Base-by-base conservation (phyloP, 2,113 vertebrate species). In the Zosterops borbonicus region DNA sequence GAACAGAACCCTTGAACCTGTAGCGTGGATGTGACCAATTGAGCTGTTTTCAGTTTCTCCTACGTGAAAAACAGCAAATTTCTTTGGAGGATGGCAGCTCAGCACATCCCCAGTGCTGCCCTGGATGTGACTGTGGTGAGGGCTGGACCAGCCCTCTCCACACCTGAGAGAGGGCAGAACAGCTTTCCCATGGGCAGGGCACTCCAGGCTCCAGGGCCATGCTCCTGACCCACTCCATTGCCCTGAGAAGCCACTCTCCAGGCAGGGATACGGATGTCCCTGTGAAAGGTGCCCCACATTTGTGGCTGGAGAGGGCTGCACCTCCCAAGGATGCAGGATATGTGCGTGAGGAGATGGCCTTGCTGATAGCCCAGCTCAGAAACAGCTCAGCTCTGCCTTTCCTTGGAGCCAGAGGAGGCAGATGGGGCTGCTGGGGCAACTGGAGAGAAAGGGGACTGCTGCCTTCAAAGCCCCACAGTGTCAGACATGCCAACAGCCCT, bases 61-160 rank as follows among this genome's bases (percentile, higher is more conserved):
- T 11, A 0, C 7, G 25, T 25, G 25, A 27, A 42, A 47, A 70
- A 1, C 20, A 67, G 25, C 42, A 42, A 64, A 42, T 1, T 42
- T 28, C 44, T 73, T 19, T 23, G 67, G 58, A 67, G 33, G 25
- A 21, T 29, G 65, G 41, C 8, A 53, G 31, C 35, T 78, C 35
- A 50, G 65, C 52, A 50, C 27, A 18, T 23, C 27, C 44, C 8
- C 3, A 2, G 65, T 3, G 77, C 33, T 74, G 49, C 41, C 29
- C 42, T 44, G 37, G 55, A 11, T 5, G 1, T 19, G 31, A 17
- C n/a, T 18, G 15, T 5, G 0, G 1, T 55, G 8, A 71, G 25
- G 24, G 47, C n/a, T 58, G 83, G 28, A 4, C 6, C 59, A 65
- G 35, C 28, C 58, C 49, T 4, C 52, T 44, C 31, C 68, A 31